phyloP scores from a whole-genome alignment of 2,797 vertebrate species.

The Mus minutoides region DNA sequence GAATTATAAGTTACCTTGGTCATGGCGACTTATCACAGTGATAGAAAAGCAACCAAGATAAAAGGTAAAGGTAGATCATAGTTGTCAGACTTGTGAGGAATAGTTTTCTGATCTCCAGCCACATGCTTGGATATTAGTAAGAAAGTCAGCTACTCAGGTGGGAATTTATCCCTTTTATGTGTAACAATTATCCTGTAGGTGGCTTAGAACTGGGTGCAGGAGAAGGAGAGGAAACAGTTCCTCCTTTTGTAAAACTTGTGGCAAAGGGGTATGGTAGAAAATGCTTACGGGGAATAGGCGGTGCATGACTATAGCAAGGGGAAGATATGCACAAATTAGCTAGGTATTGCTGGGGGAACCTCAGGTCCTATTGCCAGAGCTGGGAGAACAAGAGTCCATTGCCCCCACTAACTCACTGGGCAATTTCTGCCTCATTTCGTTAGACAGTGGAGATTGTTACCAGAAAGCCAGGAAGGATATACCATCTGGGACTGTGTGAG shows the following conservation, averaged over 20 bases:
- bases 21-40: not conserved
- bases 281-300: not conserved
- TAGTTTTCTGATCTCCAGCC: not conserved
- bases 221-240: not conserved
- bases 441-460: conserved; percentile 85
- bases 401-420: conserved; percentile 77
- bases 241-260: not conserved
- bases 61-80: not conserved
- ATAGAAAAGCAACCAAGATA: not conserved
- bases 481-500: conserved; percentile 85
- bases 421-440: conserved; percentile 81
- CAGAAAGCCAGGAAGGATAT: conserved; percentile 83
- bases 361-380: conserved; percentile 8
- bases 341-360: not conserved
- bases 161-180: not conserved
- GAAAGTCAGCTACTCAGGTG: not conserved
- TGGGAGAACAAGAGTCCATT: conserved; percentile 53
- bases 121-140: not conserved
- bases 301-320: not conserved
- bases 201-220: not conserved
- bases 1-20: not conserved
- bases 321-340: not conserved
- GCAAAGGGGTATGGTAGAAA: not conserved
- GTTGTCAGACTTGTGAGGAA: no score
- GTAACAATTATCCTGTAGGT: not conserved